Evolutionary conservation across 2,888 invertebrate species (phyloP).

Genomic region (Sympetrum striolatum): DNA sequence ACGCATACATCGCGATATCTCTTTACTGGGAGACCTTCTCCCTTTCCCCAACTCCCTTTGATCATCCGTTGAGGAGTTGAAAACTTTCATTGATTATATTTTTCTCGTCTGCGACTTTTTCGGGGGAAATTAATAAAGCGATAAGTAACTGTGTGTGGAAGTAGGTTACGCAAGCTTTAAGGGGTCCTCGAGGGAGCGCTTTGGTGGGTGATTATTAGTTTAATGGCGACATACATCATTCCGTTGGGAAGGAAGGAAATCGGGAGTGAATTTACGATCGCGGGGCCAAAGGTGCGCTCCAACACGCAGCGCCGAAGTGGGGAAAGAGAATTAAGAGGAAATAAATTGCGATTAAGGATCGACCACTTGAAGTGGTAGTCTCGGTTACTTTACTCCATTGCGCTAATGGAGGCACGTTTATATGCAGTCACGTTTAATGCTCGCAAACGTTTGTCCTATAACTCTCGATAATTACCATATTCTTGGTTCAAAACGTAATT

Average conservation of each 20-base stretch:
- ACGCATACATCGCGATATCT: no score
- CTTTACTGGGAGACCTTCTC: no score
- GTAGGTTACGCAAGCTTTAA: not conserved
- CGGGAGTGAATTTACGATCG: not conserved
- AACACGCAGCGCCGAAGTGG: not conserved
- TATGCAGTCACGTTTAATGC: no score
- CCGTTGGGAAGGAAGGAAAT: not conserved
- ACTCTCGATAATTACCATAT: no score
- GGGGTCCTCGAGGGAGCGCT: not conserved
- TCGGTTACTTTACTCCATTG: no score
- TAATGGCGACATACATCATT: not conserved
- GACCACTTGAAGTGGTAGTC: not conserved
- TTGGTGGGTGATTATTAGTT: not conserved
- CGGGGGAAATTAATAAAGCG: not conserved
- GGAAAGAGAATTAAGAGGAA: not conserved
- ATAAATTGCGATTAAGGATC: not conserved
- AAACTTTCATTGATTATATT: no score
- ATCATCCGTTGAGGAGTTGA: no score
- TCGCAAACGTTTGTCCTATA: no score
- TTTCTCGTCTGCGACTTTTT: not conserved
- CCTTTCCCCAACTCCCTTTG: no score
- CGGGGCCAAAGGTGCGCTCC: not conserved
- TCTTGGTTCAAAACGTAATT: no score
- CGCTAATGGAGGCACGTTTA: no score
- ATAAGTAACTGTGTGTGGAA: not conserved